These are phyloP conservation scores for Rhineura floridana DNA, from an alignment of 2,113 vertebrate genomes.

Conservation along the genomic window DNA sequence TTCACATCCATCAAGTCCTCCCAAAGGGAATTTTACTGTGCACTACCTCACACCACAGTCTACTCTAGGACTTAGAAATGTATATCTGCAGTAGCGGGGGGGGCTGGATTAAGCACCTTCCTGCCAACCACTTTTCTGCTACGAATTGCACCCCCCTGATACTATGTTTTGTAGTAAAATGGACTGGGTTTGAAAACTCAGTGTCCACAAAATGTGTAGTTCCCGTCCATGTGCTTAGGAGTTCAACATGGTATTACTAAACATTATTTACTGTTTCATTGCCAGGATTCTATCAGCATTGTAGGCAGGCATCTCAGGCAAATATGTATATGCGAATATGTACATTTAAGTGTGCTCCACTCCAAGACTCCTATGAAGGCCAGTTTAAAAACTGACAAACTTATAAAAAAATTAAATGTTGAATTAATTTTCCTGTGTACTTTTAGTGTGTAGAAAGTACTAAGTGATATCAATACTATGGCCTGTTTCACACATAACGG, in stretches of 20 bases:
- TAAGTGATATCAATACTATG: neutral
- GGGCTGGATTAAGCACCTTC: neutral
- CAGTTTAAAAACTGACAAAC: neutral
- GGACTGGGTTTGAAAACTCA: neutral
- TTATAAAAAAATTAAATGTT: neutral
- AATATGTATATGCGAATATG: neutral
- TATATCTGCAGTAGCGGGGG: neutral
- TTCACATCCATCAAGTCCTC: neutral
- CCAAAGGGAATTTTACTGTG: neutral
- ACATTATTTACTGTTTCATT: neutral
- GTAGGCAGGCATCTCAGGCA: neutral
- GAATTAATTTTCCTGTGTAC: neutral
- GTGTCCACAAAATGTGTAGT: neutral
- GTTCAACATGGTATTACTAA: neutral
- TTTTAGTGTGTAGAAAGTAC: neutral
- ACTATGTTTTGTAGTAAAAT: neutral
- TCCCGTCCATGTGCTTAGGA: neutral
- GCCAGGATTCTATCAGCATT: neutral
- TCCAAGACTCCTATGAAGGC: neutral
- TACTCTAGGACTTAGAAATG: neutral
- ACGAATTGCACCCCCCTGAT: neutral
- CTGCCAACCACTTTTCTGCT: neutral
- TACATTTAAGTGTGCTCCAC: neutral
- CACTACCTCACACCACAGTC: neutral
- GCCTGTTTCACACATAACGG: no score